A percentile compares a stretch with the other conserved stretches of the same genome.
Evolutionary conservation across 2,797 vertebrate species (phyloP).

Genomic region (Scomberomorus guttatus): DNA sequence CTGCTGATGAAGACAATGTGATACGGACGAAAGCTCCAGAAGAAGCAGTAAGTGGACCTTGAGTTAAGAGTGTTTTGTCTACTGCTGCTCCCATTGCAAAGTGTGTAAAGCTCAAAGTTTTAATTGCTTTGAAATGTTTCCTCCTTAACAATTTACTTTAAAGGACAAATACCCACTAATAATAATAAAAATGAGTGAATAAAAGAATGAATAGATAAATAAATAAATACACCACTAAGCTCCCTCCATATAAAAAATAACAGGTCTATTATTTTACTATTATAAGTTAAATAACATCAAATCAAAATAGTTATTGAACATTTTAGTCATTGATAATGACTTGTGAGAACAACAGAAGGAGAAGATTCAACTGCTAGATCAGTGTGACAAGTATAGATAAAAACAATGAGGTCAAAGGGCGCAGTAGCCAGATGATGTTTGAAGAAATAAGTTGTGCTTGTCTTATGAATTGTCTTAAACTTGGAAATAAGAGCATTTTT

Average conservation of each 20-base stretch:
- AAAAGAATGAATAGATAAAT: not conserved
- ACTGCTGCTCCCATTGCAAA: not conserved
- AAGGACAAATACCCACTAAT: not conserved
- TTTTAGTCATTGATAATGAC: not conserved
- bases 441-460: no score
- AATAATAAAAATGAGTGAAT: not conserved
- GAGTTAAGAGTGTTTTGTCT: not conserved
- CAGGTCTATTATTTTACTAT: not conserved
- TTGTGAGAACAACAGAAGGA: not conserved
- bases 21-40: no score
- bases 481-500: not conserved
- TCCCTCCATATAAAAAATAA: not conserved
- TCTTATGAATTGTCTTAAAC: not conserved
- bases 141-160: not conserved
- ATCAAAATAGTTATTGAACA: not conserved
- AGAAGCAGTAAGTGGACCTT: no score
- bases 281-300: not conserved
- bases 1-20: not conserved
- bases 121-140: not conserved
- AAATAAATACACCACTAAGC: not conserved
- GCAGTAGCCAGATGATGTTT: no score
- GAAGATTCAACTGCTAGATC: not conserved
- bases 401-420: conserved; percentile 3
- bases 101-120: no score
- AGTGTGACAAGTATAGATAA: not conserved